Percentiles rank a stretch among this genome's conserved stretches.
Conservation (phyloP, 2,888 invertebrate genomes). For the Fragum fragum region DNA sequence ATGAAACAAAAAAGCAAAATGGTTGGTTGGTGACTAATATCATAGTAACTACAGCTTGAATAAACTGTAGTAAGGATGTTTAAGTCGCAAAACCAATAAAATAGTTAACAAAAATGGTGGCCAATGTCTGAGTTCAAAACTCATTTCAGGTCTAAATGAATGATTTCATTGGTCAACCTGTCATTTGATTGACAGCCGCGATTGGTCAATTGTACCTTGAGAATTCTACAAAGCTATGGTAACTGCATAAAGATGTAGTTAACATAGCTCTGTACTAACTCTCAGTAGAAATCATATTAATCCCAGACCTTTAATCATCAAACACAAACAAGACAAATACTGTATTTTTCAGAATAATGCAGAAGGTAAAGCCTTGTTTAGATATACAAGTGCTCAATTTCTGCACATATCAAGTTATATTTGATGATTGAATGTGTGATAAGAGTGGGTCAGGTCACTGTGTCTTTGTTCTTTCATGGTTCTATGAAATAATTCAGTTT, state of each 20-base stretch:
- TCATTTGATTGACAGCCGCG: too few species aligned
- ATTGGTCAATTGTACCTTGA: background rate
- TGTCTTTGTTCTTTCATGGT: slow-evolving; percentile 13
- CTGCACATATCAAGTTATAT: background rate
- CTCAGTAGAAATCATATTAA: background rate
- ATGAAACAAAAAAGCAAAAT: too few species aligned
- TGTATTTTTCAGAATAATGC: background rate
- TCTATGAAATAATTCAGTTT: too few species aligned
- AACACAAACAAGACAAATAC: background rate
- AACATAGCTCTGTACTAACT: background rate
- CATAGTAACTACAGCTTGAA: too few species aligned
- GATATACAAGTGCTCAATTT: background rate
- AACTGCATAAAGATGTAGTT: background rate
- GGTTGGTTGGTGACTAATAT: too few species aligned
- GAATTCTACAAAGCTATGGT: background rate
- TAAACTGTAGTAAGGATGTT: too few species aligned
- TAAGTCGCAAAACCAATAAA: too few species aligned
- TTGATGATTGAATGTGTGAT: slow-evolving; percentile 29
- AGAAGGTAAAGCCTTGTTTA: background rate
- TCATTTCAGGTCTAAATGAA: too few species aligned
- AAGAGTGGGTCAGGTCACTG: slow-evolving; percentile 11
- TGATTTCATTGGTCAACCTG: too few species aligned
- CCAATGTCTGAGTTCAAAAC: too few species aligned
- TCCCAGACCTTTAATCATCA: slow-evolving; percentile 21
- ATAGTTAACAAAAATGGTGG: too few species aligned